Base-by-base conservation (phyloP, 2,888 invertebrate species). In the Amiota minor region DNA sequence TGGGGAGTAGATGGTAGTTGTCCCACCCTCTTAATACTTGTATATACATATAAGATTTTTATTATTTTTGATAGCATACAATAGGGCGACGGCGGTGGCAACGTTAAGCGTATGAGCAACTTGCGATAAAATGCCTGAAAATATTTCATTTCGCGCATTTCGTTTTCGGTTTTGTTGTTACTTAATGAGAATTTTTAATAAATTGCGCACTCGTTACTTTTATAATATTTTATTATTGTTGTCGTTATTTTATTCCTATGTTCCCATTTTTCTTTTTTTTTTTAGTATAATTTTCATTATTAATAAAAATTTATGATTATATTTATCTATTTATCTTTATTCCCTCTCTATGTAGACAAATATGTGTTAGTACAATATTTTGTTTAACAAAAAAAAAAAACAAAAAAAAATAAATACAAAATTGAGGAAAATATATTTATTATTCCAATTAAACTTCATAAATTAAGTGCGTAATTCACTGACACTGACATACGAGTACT, bases 251-350 rank as follows among this genome's bases (percentile, higher is more conserved):
- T 35, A 6, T 35, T 35, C 4, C 6, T 35, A 35, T 35, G 2
- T 35, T 35, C 2, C 6, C 35, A 4, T 53, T 12, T 12, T 53
- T 10, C 18, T 9, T 46, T 3, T 46, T 46, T 50, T 68, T 84
- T 85, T 83, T 79, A 83, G 79, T 84, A 85, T 83, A 85, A 81
- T 85, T 83, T 83, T 83, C 86, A 83, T 83, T 83, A 83, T 85
- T 83, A 83, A 83, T 83, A 83, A 85, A 85, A 85, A 72, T 83
- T 83, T 83, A 83, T 83, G 84, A 77, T 68, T 23, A 53, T 53
- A 46, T 68, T 20, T 20, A 47, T 46, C 8, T 47, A 46, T 50
- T 35, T 35, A 35, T 35, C 35, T 35, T 35, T 35, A 35, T 35
- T 35, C 14, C 50, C 12, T 53, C 12, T 53, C 20, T 68, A 45